Percentiles rank a stretch among this genome's conserved stretches.
Evolutionary conservation across 2,797 vertebrate genomes (phyloP).

Genomic region (Myoxocephalus aenaeus): DNA sequence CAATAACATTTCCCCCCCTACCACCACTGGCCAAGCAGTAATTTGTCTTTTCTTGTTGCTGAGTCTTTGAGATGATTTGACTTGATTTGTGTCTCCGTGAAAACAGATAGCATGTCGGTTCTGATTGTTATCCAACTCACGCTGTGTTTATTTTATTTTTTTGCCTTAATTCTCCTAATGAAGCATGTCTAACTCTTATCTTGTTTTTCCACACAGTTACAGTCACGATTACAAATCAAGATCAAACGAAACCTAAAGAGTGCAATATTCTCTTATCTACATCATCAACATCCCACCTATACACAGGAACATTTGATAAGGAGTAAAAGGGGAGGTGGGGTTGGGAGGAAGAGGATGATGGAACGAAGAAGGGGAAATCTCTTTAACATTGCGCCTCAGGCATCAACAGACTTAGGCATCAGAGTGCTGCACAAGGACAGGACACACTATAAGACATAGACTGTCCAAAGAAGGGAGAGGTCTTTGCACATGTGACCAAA

Average conservation of each 20-base stretch:
- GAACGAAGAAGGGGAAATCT: slow-evolving; percentile 55
- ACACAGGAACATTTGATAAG: slow-evolving; percentile 72
- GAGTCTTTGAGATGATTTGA: slow-evolving; percentile 67
- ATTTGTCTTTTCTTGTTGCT: slow-evolving; percentile 58
- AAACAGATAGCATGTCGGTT: slow-evolving; percentile 60
- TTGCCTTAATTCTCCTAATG: slow-evolving; percentile 67
- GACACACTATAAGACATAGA: slow-evolving; percentile 71
- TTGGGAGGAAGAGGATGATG: slow-evolving; percentile 20
- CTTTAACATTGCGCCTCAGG: slow-evolving; percentile 73
- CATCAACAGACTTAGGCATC: slow-evolving; percentile 71
- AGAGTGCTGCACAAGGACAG: slow-evolving; percentile 72
- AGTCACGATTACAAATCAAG: slow-evolving; percentile 79
- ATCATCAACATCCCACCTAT: slow-evolving; percentile 76
- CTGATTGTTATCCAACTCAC: slow-evolving; percentile 63
- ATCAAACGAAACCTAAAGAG: slow-evolving; percentile 79
- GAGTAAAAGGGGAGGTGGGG: slow-evolving; percentile 16
- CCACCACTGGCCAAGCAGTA: slow-evolving; percentile 50
- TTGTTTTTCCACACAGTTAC: slow-evolving; percentile 77
- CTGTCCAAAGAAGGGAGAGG: slow-evolving; percentile 70
- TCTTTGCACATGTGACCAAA: slow-evolving; percentile 72
- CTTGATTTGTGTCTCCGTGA: slow-evolving; percentile 62
- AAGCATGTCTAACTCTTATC: slow-evolving; percentile 77
- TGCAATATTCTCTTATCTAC: slow-evolving; percentile 82
- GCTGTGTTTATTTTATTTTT: slow-evolving; percentile 17
- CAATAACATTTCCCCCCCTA: slow-evolving; percentile 46